Conservation (phyloP, 2,797 vertebrate genomes). For the Peromyscus nudipes region DNA sequence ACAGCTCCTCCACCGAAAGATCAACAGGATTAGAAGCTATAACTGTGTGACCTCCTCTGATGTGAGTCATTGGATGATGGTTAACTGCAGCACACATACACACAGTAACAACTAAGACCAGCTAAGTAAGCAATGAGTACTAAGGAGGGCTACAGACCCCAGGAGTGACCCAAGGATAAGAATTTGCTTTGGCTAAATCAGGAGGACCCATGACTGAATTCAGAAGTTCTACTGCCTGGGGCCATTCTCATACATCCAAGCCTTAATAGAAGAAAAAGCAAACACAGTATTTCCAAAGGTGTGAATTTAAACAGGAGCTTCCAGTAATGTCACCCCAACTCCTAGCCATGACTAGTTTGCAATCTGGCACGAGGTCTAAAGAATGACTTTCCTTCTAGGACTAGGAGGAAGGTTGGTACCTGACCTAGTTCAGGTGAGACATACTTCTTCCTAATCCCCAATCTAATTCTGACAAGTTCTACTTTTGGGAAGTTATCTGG, state of each 20-base stretch:
- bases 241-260: background rate
- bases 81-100: background rate
- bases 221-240: background rate
- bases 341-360: background rate
- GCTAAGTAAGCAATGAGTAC: constrained; percentile 38
- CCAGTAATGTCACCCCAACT: background rate
- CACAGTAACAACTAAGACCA: background rate
- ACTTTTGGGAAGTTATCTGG: background rate
- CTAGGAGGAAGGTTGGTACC: background rate
- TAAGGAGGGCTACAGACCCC: background rate
- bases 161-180: background rate
- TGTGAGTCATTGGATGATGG: constrained; percentile 41
- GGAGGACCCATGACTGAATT: background rate
- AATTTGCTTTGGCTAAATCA: background rate
- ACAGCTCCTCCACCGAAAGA: constrained; percentile 48
- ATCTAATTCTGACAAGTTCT: background rate
- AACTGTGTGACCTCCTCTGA: constrained; percentile 33
- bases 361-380: background rate
- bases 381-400: background rate
- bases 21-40: constrained; percentile 35
- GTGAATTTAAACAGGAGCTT: constrained; percentile 7
- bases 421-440: background rate
- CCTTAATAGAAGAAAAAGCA: constrained; percentile 45
- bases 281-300: background rate
- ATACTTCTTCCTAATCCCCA: background rate